Base-by-base conservation (phyloP, 2,113 vertebrate species). In the Tauraco erythrolophus region DNA sequence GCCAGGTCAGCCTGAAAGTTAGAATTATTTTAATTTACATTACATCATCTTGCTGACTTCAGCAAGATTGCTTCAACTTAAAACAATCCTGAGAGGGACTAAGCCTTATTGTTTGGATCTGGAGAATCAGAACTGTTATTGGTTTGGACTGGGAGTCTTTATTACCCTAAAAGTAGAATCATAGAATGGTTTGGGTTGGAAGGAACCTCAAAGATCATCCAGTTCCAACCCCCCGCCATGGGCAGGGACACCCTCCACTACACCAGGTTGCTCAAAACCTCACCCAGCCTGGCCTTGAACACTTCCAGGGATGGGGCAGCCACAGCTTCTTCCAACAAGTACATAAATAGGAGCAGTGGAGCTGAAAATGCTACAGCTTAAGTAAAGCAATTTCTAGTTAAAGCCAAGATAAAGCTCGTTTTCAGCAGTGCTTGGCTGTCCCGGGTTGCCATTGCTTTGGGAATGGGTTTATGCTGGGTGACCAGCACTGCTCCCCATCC, bases 1-100 rank as follows among this genome's bases (percentile, higher is more conserved):
- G 10, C 5, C 54, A 7, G 54, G 9, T 10, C 0, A 0, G 66
- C 6, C 33, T 23, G 5, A 15, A 65, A 61, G 27, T 28, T 1
- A 7, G 28, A 39, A 14, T 21, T 2, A 8, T 30, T 41, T 14
- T 6, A 22, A 18, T 0, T 7, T 2, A 10, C 6, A 2, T 6
- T 12, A 0, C 0, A 0, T 18, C 51, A 5, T 5, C 21, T 13
- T 12, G 33, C 33, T 3, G 10, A 18, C 30, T 31, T 19, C 7
- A 28, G 54, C 3, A 25, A 43, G 37, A 12, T 16, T 5, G 50
- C 60, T 54, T 33, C 7, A 0, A 14, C 39, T 35, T 62, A 5
- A 31, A 39, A 4, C 31, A 17, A 14, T 12, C n/a, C 43, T 0
- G 10, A 48, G 57, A 17, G 19, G 74, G 60, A 82, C 54, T 25